These are phyloP conservation scores for Pelochelys cantorii DNA, from an alignment of 2,797 vertebrate species.

Conservation along the genomic window DNA sequence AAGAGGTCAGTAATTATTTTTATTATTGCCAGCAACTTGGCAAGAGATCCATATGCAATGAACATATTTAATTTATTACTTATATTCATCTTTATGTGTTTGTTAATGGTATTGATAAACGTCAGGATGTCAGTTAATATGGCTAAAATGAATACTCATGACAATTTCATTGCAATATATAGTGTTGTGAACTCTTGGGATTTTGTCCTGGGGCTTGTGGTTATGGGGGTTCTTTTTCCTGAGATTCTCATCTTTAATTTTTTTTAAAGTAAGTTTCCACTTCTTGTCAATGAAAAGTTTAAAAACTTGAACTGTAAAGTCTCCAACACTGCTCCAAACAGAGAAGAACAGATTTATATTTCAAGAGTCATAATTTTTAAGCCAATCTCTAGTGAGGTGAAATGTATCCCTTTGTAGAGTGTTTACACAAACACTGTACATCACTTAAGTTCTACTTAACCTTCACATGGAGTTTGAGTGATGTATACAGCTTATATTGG, in stretches of 20 bases:
- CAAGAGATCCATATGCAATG: neutral
- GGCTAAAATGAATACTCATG: neutral
- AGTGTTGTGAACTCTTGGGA: neutral
- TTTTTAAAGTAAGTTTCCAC: neutral
- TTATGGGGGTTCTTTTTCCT: neutral
- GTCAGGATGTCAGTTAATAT: neutral
- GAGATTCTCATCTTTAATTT: neutral
- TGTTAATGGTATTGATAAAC: neutral
- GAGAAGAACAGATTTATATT: neutral
- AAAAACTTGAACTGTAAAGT: neutral
- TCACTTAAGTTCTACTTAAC: neutral
- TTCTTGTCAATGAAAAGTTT: neutral
- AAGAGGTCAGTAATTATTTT: neutral
- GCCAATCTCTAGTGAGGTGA: neutral
- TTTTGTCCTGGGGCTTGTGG: neutral
- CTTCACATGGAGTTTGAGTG: neutral
- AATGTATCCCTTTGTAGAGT: neutral
- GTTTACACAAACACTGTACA: neutral
- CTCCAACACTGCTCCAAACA: neutral
- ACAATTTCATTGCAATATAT: neutral
- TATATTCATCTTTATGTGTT: neutral
- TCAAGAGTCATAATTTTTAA: neutral
- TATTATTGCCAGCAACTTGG: neutral
- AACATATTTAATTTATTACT: neutral
- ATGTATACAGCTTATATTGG: neutral